Base-by-base conservation (phyloP, 35 echinoderm and acorn worm genomes). In the Lytechinus variegatus region DNA sequence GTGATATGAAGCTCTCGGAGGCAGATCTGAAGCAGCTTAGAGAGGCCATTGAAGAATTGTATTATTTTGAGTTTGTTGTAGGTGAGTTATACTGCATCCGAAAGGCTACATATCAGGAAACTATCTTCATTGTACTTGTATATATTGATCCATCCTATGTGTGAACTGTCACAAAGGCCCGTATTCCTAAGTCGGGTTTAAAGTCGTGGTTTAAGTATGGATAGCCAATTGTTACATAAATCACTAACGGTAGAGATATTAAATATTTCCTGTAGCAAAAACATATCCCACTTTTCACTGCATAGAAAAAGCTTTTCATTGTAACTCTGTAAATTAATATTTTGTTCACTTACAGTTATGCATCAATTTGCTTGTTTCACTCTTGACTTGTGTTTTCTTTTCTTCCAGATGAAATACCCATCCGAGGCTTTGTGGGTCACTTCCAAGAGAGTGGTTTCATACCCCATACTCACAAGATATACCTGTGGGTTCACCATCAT, bases 21-120 rank as follows among this genome's bases (percentile, higher is more conserved):
- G 79, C 96, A 11, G 97, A 98, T 55, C 61, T 99, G 24, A 87
- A 91, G 1, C 96, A 97, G 53, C 54, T 98, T 13, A 94, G 95
- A 89, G 98, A 99, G 94, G 95, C 98, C 9, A 98, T 99, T 21
- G 97, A 98, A 94, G 97, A 98, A 92, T 96, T 98, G 54, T 99
- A 99, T 54, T 99, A 99, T 86, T 99, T 99, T 98, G 98, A 99
- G 89, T 99, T 99, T 99, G 96, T 99, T 24, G 91, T 99, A 54
- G 98, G 97, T 99, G 90, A 98, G 95, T 60, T 21, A 16, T 14
- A 24, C 56, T 24, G 66, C 19, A 79, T 24, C n/a, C 66, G 6
- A 21, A 24, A 24, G n/a, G 1, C 21, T 24, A 79, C 66, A 79
- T 79, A 44, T 44, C 33, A 44, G 33, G 33, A 44, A 44, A 44